These are phyloP conservation scores for Sinelater perroti DNA, from an alignment of 2,888 invertebrate species.

Conservation along the genomic window DNA sequence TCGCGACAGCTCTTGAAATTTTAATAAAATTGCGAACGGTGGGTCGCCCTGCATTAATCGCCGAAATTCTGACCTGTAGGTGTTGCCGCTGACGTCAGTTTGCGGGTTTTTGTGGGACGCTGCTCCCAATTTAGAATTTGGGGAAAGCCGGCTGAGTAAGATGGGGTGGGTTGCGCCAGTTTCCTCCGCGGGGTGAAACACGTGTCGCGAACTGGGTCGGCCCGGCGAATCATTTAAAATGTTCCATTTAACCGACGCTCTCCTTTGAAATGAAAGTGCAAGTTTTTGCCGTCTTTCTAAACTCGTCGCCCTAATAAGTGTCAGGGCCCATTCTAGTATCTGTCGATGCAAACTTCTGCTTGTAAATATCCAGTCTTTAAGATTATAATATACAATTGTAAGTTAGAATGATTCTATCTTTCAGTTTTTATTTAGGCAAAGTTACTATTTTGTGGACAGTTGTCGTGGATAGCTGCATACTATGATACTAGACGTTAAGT, in stretches of 20 bases:
- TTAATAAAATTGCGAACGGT: conserved; percentile 3
- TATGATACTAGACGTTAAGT: too few species aligned
- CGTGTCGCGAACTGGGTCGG: conserved; percentile 26
- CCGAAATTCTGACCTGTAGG: conserved; percentile 10
- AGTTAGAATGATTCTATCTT: too few species aligned
- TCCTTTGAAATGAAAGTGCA: conserved; percentile 7
- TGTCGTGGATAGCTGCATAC: too few species aligned
- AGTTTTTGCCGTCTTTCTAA: too few species aligned
- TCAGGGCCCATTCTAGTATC: too few species aligned
- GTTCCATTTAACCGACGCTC: background rate
- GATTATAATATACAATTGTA: too few species aligned
- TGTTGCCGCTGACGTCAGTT: conserved; percentile 23
- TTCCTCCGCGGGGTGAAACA: conserved; percentile 22
- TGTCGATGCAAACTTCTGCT: too few species aligned
- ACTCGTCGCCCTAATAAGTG: too few species aligned
- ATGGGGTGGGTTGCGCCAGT: conserved; percentile 9
- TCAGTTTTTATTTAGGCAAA: too few species aligned
- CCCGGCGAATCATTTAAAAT: too few species aligned
- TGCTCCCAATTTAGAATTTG: conserved; percentile 9
- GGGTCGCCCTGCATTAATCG: background rate
- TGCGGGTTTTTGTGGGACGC: conserved; percentile 11
- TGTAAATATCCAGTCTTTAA: too few species aligned
- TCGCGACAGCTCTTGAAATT: conserved; percentile 10
- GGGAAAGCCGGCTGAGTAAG: conserved; percentile 10
- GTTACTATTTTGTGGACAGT: too few species aligned